These are phyloP conservation scores for Erpetoichthys calabaricus DNA, from an alignment of 2,797 vertebrate species.

Conservation along the genomic window DNA sequence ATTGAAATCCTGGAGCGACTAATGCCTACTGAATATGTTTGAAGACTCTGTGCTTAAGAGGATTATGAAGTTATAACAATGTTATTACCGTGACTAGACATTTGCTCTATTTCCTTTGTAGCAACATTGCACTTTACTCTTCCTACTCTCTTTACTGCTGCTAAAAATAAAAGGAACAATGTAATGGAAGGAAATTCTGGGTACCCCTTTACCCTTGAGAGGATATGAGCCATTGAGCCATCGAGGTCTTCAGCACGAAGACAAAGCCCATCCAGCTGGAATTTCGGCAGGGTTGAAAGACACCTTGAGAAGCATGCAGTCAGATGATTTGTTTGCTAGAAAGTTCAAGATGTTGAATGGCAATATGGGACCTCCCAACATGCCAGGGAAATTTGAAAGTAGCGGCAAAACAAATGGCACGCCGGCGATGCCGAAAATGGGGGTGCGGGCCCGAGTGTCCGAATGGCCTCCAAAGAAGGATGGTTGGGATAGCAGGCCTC, in stretches of 20 bases:
- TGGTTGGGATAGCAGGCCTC: slow-evolving; percentile 65
- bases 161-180: slow-evolving; percentile 37
- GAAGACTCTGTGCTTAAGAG: slow-evolving; percentile 24
- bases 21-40: slow-evolving; percentile 31
- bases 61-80: slow-evolving; percentile 37
- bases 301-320: slow-evolving; percentile 73
- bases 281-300: slow-evolving; percentile 57
- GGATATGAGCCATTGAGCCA: slow-evolving; percentile 83
- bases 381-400: slow-evolving; percentile 54
- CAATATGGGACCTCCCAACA: slow-evolving; percentile 63
- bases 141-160: slow-evolving; percentile 10
- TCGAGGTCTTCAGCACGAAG: slow-evolving; percentile 58
- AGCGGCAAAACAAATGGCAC: slow-evolving; percentile 63
- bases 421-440: slow-evolving; percentile 92
- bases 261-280: slow-evolving; percentile 62
- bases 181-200: slow-evolving; percentile 37
- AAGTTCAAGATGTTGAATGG: slow-evolving; percentile 83
- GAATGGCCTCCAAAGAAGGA: slow-evolving; percentile 91
- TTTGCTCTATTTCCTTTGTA: slow-evolving; percentile 13
- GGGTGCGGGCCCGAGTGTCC: slow-evolving; percentile 80
- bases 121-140: slow-evolving; percentile 3
- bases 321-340: slow-evolving; percentile 80
- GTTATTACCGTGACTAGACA: slow-evolving; percentile 31
- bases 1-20: slow-evolving; percentile 31
- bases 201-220: slow-evolving; percentile 25